phyloP scores from a whole-genome alignment of 1,140 invertebrate species.

The Muscidifurax raptorellus region DNA sequence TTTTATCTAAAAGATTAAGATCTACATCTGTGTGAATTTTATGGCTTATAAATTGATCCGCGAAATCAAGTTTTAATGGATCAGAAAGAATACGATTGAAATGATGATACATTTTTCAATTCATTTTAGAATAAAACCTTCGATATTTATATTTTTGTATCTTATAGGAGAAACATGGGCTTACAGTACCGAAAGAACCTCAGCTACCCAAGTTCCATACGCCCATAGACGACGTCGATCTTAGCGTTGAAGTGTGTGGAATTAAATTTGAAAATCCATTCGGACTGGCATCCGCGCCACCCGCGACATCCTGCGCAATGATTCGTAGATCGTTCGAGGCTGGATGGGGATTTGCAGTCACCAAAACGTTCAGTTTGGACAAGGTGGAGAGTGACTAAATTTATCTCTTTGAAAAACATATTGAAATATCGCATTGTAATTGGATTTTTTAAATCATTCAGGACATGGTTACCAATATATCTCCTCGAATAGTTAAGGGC shows the following conservation, averaged over 20 bases:
- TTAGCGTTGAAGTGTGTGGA: conserved; percentile 94
- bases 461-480: conserved; percentile 97
- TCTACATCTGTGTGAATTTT: too few relatives aligned
- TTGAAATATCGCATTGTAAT: not conserved
- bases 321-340: conserved; percentile 95
- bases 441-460: conserved; percentile 64
- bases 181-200: conserved; percentile 80
- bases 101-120: not conserved
- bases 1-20: too few relatives aligned
- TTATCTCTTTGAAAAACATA: not conserved
- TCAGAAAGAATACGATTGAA: too few relatives aligned
- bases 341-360: conserved; percentile 97
- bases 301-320: conserved; percentile 96
- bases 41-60: too few relatives aligned
- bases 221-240: conserved; percentile 94
- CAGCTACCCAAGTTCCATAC: conserved; percentile 94
- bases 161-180: conserved; percentile 77
- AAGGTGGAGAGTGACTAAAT: conserved; percentile 80
- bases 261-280: conserved; percentile 97
- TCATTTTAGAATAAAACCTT: not conserved
- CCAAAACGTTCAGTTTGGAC: conserved; percentile 96
- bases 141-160: not conserved
- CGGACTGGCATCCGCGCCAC: conserved; percentile 97
- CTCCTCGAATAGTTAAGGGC: conserved; percentile 95
- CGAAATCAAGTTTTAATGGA: too few relatives aligned